These are phyloP conservation scores for Apistogramma diplotaenia DNA, from an alignment of 2,113 vertebrate species.

Conservation along the genomic window DNA sequence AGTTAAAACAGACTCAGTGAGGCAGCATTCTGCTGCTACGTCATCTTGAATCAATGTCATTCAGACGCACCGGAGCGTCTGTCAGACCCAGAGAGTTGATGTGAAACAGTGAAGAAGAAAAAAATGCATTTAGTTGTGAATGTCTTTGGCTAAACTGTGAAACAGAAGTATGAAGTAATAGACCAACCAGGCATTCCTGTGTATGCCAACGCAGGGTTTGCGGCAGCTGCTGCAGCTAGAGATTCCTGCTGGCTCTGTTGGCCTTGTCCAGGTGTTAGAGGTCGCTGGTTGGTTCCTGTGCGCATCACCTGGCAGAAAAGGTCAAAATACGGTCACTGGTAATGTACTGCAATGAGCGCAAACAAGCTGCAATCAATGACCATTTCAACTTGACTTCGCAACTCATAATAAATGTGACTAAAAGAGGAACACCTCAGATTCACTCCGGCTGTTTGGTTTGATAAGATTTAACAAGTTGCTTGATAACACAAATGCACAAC, in stretches of 20 bases:
- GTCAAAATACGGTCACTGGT: neutral
- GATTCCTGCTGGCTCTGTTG: slow-evolving; percentile 96
- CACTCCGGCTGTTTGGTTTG: neutral
- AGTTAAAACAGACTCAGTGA: too few species aligned
- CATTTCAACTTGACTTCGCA: neutral
- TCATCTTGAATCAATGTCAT: too few species aligned
- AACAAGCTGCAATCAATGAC: neutral
- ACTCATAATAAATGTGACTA: neutral
- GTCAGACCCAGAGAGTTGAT: neutral
- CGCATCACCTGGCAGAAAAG: slow-evolving; percentile 85
- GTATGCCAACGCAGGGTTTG: slow-evolving; percentile 93
- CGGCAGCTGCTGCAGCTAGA: slow-evolving; percentile 83
- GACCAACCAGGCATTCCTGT: slow-evolving; percentile 91
- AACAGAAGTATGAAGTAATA: neutral
- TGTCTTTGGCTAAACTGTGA: neutral
- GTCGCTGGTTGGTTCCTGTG: slow-evolving; percentile 88
- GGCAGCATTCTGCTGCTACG: too few species aligned
- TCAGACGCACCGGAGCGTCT: too few species aligned
- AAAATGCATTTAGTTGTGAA: neutral
- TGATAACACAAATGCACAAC: neutral
- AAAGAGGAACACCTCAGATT: neutral
- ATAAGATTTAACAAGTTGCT: neutral
- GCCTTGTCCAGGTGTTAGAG: slow-evolving; percentile 91
- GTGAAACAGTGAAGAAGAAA: neutral
- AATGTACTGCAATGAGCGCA: neutral